Evolutionary conservation across 2,113 vertebrate species (phyloP).

Genomic region (Nipponia nippon): DNA sequence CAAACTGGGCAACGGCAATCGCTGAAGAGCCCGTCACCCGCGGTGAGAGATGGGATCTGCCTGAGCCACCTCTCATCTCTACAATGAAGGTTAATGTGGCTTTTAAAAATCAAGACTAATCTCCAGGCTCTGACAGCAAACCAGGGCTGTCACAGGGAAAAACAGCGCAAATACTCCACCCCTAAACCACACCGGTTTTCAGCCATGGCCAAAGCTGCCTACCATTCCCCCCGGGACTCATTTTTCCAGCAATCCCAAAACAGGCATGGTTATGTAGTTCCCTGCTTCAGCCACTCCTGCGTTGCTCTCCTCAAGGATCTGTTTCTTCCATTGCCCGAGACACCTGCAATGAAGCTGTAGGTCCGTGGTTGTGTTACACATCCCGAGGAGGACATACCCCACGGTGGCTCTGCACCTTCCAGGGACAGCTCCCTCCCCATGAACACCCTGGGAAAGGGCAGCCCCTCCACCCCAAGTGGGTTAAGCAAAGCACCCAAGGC

Average conservation of each 20-base stretch:
- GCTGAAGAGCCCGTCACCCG: not conserved
- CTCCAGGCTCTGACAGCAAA: not conserved
- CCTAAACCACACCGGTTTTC: not conserved
- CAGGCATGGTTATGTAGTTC: not conserved
- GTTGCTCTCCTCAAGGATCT: not conserved
- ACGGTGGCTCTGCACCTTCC: not conserved
- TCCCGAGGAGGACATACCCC: not conserved
- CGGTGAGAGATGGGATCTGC: not conserved
- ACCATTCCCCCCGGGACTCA: not conserved
- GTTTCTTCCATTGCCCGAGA: not conserved
- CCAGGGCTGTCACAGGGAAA: not conserved
- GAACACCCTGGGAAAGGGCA: not conserved
- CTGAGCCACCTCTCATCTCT: not conserved
- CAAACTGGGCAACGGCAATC: not conserved
- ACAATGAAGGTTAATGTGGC: not conserved
- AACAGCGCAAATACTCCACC: not conserved
- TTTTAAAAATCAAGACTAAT: not conserved
- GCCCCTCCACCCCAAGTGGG: rapidly evolving
- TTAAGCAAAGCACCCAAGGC: not conserved
- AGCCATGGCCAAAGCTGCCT: not conserved
- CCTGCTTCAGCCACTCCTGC: not conserved
- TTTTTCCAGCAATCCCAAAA: not conserved
- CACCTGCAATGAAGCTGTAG: not conserved
- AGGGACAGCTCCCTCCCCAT: not conserved
- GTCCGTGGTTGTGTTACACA: not conserved